Evolutionary conservation across 2,113 vertebrate genomes (phyloP).

Genomic region (Epinephelus moara): DNA sequence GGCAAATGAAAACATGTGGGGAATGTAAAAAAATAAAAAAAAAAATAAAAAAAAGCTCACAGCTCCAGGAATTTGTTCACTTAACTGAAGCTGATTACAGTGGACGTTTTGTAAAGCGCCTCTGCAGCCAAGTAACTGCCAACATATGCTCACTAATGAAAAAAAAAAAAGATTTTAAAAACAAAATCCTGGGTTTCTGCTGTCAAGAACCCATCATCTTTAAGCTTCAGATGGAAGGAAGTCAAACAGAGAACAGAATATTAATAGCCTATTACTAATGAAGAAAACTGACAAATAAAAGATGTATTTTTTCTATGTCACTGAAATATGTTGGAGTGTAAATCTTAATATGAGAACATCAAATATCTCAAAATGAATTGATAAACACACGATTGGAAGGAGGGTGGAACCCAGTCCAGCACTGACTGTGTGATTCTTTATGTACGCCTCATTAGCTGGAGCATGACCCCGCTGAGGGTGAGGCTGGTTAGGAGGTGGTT

Average conservation of each 20-base stretch:
- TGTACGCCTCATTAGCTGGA: conserved; percentile 3
- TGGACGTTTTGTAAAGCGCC: conserved; percentile 3
- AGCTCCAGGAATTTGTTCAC: conserved; percentile 16
- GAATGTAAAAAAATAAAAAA: not conserved
- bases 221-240: not conserved
- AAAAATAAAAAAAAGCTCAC: not conserved
- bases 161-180: not conserved
- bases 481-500: conserved; percentile 18
- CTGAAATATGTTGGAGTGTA: not conserved
- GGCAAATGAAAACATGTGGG: conserved; percentile 12
- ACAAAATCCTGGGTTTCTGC: not conserved
- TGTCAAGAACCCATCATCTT: not conserved
- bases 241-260: not conserved
- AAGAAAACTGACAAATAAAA: not conserved
- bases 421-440: not conserved
- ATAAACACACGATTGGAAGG: not conserved
- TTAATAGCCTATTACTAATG: not conserved
- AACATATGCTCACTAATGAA: conserved; percentile 18
- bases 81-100: conserved; percentile 16
- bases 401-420: not conserved
- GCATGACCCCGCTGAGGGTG: conserved; percentile 20
- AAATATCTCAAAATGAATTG: not conserved
- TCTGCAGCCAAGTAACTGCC: conserved; percentile 24
- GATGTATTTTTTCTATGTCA: not conserved
- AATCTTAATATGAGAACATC: not conserved